Evolutionary conservation across 2,113 vertebrate genomes (phyloP), one percentile per base, ranked within the genome.

Genomic region (Jacana jacana): DNA sequence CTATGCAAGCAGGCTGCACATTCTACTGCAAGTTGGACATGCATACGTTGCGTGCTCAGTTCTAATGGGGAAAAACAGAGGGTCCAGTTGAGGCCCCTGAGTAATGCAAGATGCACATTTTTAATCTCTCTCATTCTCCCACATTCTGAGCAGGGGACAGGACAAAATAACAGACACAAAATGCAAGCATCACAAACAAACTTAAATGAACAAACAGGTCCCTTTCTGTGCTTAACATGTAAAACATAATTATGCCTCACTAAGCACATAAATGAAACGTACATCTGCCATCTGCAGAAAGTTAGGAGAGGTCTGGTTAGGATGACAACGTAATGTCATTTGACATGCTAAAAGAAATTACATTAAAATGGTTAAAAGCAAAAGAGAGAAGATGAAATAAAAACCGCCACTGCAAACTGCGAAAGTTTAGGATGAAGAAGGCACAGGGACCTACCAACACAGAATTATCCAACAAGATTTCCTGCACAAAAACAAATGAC

Each of bases 391-490:
- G 89, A 80, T 89, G 72, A 97, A 97, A 96, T 75, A 95, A 93
- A 84, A 94, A 95, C 91, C 37, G 97, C 89, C 97, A 98, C 95
- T 82, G 97, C 98, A 98, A 98, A 98, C 91, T 95, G 95, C 95
- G 92, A 89, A 91, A 93, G 63, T 95, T 97, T 95, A 97, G 86
- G 88, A 97, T 96, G 97, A 96, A 96, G 88, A 89, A 98, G 92
- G 97, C 97, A 96, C 91, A 83, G 81, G 88, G 94, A 99, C 99
- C 97, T 99, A 99, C 99, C 99, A 99, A 99, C 97, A 98, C 94
- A 98, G 99, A 99, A 98, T 98, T 98, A 98, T 99, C 99, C 99
- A 99, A 99, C 97, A 99, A 99, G 98, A 99, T 98, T 96, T 99
- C 99, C 99, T 99, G 99, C 94, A 99, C 97, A 98, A 98, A 98